These are phyloP conservation scores for Salvelinus namaycush DNA, from an alignment of 2,113 vertebrate species.

Conservation along the genomic window DNA sequence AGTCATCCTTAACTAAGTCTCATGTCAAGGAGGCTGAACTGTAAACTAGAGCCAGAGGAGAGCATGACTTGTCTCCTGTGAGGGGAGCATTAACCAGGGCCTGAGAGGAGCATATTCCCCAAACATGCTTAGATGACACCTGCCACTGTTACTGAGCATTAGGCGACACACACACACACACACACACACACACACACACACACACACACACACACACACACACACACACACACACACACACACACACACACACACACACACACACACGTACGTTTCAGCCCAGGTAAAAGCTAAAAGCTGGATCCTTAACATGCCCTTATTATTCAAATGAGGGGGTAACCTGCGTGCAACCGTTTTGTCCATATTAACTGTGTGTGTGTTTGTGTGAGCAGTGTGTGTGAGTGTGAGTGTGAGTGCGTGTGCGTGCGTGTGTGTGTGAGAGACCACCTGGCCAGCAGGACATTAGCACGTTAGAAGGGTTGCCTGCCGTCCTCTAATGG, in stretches of 20 bases:
- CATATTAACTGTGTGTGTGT: conserved; percentile 42
- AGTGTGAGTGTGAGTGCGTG: not conserved
- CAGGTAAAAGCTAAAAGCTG: not conserved
- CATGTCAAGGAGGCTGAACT: not conserved
- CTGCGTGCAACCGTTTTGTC: conserved; percentile 62
- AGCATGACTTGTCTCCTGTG: not conserved
- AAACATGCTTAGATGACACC: not conserved
- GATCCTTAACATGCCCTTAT: not conserved
- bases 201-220: not conserved
- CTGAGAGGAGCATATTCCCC: not conserved
- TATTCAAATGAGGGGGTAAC: not conserved
- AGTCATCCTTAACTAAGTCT: not conserved
- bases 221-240: too few species aligned
- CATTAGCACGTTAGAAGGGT: not conserved
- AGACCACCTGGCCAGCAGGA: not conserved
- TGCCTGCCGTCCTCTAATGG: not conserved
- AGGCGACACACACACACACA: not conserved
- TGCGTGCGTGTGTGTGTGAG: not conserved
- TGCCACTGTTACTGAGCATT: not conserved
- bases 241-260: not conserved
- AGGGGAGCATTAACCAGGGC: not conserved
- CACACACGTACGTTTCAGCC: not conserved
- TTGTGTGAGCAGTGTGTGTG: not conserved
- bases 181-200: not conserved
- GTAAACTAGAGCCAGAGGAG: too few species aligned